Conservation (phyloP, 1,140 invertebrate species). For the Danaus melanippus region DNA sequence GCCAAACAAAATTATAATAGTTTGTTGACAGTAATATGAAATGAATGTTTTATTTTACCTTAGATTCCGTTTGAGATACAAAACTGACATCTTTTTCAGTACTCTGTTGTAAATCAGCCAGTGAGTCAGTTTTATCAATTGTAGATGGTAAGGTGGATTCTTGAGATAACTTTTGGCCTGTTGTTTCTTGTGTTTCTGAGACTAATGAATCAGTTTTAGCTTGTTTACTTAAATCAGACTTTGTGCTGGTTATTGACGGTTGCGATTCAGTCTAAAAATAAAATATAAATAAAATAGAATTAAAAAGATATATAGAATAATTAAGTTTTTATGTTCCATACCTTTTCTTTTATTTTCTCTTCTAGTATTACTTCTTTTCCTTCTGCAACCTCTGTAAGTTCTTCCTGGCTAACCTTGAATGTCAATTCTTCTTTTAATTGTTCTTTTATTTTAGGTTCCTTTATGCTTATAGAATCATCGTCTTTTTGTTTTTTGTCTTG, state of each 20-base stretch:
- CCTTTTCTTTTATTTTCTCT: conserved; percentile 50
- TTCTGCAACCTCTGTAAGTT: conserved; percentile 50
- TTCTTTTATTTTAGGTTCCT: conserved; percentile 40
- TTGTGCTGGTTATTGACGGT: conserved; percentile 49
- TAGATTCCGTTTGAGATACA: conserved; percentile 70
- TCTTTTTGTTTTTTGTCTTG: conserved; percentile 71
- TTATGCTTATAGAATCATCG: conserved; percentile 56
- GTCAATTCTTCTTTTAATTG: conserved; percentile 50
- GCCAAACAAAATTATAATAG: too few species aligned
- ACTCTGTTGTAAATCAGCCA: conserved; percentile 64
- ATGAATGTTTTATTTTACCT: conserved; percentile 32
- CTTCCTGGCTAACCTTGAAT: conserved; percentile 52
- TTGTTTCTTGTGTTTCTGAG: conserved; percentile 55
- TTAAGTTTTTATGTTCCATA: conserved; percentile 17
- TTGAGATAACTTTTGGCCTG: conserved; percentile 46
- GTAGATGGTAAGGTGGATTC: conserved; percentile 54
- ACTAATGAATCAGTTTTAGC: conserved; percentile 64
- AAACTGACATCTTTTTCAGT: conserved; percentile 68
- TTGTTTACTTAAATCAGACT: conserved; percentile 56
- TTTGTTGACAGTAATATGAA: too few species aligned
- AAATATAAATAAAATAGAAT: conserved; percentile 9
- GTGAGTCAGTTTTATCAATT: conserved; percentile 62
- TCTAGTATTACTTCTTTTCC: conserved; percentile 50
- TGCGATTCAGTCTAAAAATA: conserved; percentile 46
- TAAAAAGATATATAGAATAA: conserved; percentile 3